Conservation (phyloP, 2,113 vertebrate genomes). For the Takifugu flavidus region DNA sequence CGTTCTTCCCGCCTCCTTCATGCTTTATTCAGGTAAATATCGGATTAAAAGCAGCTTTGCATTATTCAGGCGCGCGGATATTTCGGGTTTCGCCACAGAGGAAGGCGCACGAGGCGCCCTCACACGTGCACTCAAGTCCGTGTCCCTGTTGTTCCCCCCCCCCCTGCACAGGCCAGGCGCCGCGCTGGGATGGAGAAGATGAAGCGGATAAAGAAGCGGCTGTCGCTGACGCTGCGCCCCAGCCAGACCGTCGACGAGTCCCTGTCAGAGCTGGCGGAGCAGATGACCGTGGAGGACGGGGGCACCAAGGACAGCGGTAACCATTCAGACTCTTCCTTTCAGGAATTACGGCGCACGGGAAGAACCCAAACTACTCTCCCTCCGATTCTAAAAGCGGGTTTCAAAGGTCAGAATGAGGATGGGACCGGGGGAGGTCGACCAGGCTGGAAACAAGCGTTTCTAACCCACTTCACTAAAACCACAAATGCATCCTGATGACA, state of each 20-base stretch:
- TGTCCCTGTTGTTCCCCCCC: constrained; percentile 12
- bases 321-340: too few relatives aligned
- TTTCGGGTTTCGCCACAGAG: constrained; percentile 25
- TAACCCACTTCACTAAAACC: too few relatives aligned
- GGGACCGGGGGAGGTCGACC: too few relatives aligned
- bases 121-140: background rate
- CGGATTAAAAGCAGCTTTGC: constrained; percentile 66
- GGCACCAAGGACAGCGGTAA: constrained; percentile 92
- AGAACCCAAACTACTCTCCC: too few relatives aligned
- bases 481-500: too few relatives aligned
- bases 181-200: constrained; percentile 84
- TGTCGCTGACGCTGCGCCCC: constrained; percentile 92
- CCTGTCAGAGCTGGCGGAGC: constrained; percentile 93
- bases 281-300: constrained; percentile 98
- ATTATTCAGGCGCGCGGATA: constrained; percentile 66
- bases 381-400: too few relatives aligned
- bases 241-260: constrained; percentile 98
- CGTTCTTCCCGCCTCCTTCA: constrained; percentile 50
- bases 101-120: constrained; percentile 1
- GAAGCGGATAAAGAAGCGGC: constrained; percentile 97
- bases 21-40: constrained; percentile 64
- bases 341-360: too few relatives aligned
- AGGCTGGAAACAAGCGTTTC: too few relatives aligned
- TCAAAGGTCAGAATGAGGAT: too few relatives aligned
- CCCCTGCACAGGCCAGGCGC: constrained; percentile 71